A percentile compares a stretch with the other conserved stretches of the same genome.
phyloP scores from a whole-genome alignment of 2,797 vertebrate genomes.

The Cossypha niveicapilla region DNA sequence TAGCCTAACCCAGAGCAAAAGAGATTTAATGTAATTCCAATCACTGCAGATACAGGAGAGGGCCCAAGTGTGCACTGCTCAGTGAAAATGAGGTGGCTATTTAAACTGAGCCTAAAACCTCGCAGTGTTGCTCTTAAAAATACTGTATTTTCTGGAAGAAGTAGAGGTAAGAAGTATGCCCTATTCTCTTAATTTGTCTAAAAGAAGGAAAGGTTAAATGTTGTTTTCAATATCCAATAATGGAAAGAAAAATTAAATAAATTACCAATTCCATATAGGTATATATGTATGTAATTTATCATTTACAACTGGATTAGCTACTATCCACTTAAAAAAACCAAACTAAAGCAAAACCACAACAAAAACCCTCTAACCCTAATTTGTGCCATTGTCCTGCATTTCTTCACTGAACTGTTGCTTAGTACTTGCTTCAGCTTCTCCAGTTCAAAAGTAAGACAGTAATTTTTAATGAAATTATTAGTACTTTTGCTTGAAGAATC shows the following conservation, averaged over 20 bases:
- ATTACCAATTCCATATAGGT: background rate
- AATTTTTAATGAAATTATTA: background rate
- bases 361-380: rapidly evolving
- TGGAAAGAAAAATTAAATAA: background rate
- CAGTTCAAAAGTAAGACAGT: background rate
- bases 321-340: background rate
- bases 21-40: background rate
- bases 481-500: background rate
- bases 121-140: background rate
- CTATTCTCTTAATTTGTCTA: background rate
- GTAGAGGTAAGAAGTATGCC: background rate
- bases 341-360: background rate
- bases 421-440: background rate
- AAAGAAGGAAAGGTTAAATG: background rate
- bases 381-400: background rate
- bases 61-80: background rate
- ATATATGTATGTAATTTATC: background rate
- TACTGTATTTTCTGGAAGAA: background rate
- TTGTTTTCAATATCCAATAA: background rate
- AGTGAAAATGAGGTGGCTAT: background rate
- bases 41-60: background rate
- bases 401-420: background rate
- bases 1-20: background rate
- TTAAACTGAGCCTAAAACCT: background rate
- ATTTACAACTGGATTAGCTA: background rate